Evolutionary conservation across 2,113 vertebrate genomes (phyloP).

Genomic region (Microcebus griseorufus): DNA sequence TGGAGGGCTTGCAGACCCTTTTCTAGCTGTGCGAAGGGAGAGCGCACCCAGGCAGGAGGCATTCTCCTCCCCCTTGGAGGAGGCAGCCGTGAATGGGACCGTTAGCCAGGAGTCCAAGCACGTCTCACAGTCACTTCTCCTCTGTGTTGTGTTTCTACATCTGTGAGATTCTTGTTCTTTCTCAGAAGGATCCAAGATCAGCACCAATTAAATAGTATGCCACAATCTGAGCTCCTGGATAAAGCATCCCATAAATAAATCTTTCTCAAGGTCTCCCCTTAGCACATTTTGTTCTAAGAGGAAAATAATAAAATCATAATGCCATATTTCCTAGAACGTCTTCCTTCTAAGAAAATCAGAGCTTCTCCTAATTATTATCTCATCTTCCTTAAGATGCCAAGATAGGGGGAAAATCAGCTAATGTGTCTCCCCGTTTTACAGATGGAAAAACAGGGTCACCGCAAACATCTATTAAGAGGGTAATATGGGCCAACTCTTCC

Average conservation of each 20-base stretch:
- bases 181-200: background rate
- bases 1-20: background rate
- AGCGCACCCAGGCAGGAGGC: background rate
- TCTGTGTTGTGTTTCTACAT: background rate
- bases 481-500: background rate
- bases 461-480: background rate
- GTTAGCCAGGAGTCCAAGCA: background rate
- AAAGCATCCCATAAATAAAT: background rate
- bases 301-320: conserved; percentile 21
- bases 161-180: background rate
- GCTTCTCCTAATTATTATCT: background rate
- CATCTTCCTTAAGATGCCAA: conserved; percentile 15
- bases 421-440: background rate
- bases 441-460: background rate
- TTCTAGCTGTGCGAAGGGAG: background rate
- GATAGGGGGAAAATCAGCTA: background rate
- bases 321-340: background rate
- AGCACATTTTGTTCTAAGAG: background rate
- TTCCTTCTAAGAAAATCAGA: conserved; percentile 8
- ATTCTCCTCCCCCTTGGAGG: background rate
- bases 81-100: background rate
- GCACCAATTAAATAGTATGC: background rate
- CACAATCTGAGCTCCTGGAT: background rate
- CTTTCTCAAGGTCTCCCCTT: conserved; percentile 11
- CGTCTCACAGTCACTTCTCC: background rate